Conservation (phyloP, 1,140 invertebrate genomes). For the Drosophila kohkoa region DNA sequence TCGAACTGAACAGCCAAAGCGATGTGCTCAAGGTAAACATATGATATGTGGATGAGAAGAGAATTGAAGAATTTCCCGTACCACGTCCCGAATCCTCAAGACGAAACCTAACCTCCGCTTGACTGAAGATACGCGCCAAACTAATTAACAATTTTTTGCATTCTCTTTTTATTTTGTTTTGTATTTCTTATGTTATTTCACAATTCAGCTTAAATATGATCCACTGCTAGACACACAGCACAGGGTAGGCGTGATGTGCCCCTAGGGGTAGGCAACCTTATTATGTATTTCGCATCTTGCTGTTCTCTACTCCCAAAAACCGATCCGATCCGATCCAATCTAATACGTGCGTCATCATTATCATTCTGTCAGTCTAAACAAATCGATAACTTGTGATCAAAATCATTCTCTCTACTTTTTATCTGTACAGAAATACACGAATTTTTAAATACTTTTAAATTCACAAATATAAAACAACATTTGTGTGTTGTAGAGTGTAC, state of each 20-base stretch:
- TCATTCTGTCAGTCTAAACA: conserved; percentile 54
- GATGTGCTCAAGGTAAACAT: conserved; percentile 91
- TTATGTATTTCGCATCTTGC: conserved; percentile 23
- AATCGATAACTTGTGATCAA: conserved; percentile 46
- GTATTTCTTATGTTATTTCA: conserved; percentile 28
- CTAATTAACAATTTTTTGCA: conserved; percentile 63
- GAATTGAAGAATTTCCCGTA: neutral
- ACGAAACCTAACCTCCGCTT: conserved; percentile 42
- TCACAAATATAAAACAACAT: conserved; percentile 57
- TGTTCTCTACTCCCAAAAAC: neutral
- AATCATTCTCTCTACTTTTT: conserved; percentile 42
- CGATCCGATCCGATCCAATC: conserved; percentile 4
- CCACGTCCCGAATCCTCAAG: neutral
- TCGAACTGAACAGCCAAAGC: conserved; percentile 91
- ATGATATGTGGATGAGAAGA: neutral
- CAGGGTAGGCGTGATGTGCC: conserved; percentile 70
- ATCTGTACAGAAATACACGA: conserved; percentile 21
- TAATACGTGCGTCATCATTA: conserved; percentile 59
- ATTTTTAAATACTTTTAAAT: conserved; percentile 63
- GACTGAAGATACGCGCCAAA: conserved; percentile 39
- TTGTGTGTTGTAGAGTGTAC: neutral
- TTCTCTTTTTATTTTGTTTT: conserved; percentile 41
- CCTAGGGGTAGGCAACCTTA: conserved; percentile 55
- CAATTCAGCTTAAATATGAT: conserved; percentile 78
- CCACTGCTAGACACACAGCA: conserved; percentile 73